Percentiles rank a stretch among this genome's conserved stretches.
Conservation (phyloP, 1,140 invertebrate genomes). For the Chlorops oryzae region DNA sequence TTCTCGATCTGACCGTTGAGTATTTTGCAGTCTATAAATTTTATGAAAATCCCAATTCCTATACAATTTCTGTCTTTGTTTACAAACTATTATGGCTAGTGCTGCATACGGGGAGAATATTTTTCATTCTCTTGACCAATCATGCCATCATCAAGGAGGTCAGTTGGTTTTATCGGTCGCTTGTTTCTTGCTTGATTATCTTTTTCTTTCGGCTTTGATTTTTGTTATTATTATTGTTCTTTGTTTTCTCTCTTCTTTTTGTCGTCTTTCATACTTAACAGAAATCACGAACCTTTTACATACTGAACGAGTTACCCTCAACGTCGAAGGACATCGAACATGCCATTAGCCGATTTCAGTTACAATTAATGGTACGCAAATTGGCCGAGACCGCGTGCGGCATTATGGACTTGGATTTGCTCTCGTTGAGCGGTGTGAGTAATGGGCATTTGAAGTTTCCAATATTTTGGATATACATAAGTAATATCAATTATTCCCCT, state of each 20-base stretch:
- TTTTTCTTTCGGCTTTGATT: neutral
- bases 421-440: constrained; percentile 34
- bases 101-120: constrained; percentile 25
- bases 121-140: constrained; percentile 23
- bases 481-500: constrained; percentile 2
- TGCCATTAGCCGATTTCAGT: constrained; percentile 29
- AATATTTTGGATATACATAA: neutral
- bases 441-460: neutral
- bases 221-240: too few species aligned
- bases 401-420: constrained; percentile 30
- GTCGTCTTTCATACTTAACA: neutral
- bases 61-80: constrained; percentile 13
- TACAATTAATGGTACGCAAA: constrained; percentile 24
- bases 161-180: neutral
- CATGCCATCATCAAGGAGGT: constrained; percentile 26
- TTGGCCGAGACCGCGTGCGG: constrained; percentile 20
- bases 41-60: constrained; percentile 19
- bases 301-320: constrained; percentile 24
- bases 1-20: constrained; percentile 26
- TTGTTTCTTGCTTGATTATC: neutral
- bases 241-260: neutral
- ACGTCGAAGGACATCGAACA: constrained; percentile 18
- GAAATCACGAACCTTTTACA: constrained; percentile 26
- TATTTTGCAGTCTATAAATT: constrained; percentile 27
- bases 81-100: constrained; percentile 29